These are phyloP conservation scores for Sapayoa aenigma DNA, from an alignment of 2,113 vertebrate species.

Conservation along the genomic window DNA sequence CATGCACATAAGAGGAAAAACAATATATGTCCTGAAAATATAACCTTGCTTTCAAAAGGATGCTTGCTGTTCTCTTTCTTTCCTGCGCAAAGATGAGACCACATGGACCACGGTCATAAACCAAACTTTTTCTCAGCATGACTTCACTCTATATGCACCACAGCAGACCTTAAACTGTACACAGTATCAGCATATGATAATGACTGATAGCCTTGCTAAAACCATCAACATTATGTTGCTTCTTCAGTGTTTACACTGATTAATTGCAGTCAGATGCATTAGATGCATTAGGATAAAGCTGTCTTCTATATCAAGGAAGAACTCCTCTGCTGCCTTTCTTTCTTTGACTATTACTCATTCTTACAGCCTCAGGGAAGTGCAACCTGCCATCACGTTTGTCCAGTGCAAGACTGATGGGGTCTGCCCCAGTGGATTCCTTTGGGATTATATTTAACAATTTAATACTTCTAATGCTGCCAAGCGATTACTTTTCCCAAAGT, in stretches of 20 bases:
- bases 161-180: not conserved
- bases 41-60: not conserved
- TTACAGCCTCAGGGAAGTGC: not conserved
- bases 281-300: not conserved
- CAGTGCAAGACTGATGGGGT: not conserved
- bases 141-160: not conserved
- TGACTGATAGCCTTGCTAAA: not conserved
- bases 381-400: not conserved
- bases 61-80: not conserved
- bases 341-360: not conserved
- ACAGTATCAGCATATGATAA: not conserved
- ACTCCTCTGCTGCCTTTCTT: not conserved
- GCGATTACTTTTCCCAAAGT: not conserved
- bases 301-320: not conserved
- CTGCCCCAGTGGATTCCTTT: not conserved
- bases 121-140: constrained; percentile 2
- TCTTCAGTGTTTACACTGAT: not conserved
- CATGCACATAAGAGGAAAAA: not conserved
- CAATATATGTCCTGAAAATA: not conserved
- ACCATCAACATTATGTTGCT: not conserved
- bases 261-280: constrained; percentile 2
- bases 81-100: not conserved
- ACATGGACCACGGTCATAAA: not conserved
- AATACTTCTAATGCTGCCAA: not conserved
- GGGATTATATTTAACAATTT: not conserved